Conservation (phyloP, 2,888 invertebrate species). For the Metopia argyrocephala region DNA sequence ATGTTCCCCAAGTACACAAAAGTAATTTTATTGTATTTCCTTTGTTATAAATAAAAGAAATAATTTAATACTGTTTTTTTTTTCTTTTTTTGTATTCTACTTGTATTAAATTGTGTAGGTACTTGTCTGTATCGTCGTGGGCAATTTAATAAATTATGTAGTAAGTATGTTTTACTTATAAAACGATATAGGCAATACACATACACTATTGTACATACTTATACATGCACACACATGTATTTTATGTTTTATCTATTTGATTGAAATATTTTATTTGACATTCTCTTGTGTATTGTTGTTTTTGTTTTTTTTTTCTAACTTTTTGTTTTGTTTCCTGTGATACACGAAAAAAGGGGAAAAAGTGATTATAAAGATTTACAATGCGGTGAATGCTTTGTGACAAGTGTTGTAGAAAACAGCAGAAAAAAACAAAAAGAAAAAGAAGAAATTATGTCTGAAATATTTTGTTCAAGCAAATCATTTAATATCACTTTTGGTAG, state of each 20-base stretch:
- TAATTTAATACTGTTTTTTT: neutral
- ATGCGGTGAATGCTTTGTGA: constrained; percentile 46
- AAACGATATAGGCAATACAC: neutral
- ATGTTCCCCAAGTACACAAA: neutral
- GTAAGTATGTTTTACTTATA: neutral
- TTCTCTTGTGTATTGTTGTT: constrained; percentile 13
- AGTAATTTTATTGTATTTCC: constrained; percentile 30
- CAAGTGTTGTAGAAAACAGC: constrained; percentile 44
- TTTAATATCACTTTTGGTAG: constrained; percentile 14
- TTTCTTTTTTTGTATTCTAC: neutral
- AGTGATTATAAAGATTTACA: constrained; percentile 52
- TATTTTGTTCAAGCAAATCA: constrained; percentile 46
- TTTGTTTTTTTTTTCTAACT: neutral
- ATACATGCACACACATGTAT: neutral
- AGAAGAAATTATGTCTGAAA: constrained; percentile 44
- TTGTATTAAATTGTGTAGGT: neutral
- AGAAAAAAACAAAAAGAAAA: too few species aligned
- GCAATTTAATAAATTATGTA: constrained; percentile 47
- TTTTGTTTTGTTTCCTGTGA: neutral
- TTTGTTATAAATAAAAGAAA: neutral
- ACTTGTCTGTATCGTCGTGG: constrained; percentile 24
- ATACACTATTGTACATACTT: too few species aligned
- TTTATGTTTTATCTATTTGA: constrained; percentile 12
- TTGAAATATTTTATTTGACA: constrained; percentile 14
- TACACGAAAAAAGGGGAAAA: neutral